Percentiles rank a stretch among this genome's conserved stretches.
These are phyloP conservation scores for Megatriorchis doriae DNA, from an alignment of 2,113 vertebrate genomes.

Conservation along the genomic window DNA sequence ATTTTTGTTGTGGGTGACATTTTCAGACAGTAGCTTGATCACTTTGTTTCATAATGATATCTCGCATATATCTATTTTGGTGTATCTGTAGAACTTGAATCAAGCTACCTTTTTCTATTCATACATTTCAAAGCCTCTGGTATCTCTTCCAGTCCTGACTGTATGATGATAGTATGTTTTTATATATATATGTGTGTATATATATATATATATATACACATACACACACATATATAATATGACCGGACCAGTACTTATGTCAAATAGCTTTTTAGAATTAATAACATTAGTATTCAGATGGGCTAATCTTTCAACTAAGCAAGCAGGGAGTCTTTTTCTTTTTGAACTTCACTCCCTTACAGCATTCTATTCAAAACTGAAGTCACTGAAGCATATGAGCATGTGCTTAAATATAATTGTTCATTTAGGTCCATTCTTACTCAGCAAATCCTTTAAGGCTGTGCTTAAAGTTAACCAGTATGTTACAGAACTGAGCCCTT, in stretches of 20 bases:
- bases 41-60: conserved; percentile 52
- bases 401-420: neutral
- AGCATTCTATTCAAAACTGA: neutral
- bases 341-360: neutral
- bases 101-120: conserved; percentile 16
- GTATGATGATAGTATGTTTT: neutral
- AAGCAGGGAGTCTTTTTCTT: neutral
- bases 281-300: neutral
- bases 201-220: neutral
- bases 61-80: neutral
- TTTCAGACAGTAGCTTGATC: conserved; percentile 53
- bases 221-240: neutral
- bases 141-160: neutral
- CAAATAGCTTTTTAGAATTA: neutral
- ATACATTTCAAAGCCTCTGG: neutral
- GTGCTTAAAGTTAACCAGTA: neutral
- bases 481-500: neutral
- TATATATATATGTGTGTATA: neutral
- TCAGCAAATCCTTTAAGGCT: neutral
- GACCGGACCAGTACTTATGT: neutral
- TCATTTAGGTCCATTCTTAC: neutral
- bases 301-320: neutral
- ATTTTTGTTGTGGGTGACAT: conserved; percentile 63
- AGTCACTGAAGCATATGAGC: neutral
- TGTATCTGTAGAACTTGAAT: neutral